Percentiles rank a stretch among this genome's conserved stretches.
Evolutionary conservation across 2,888 invertebrate genomes (phyloP).

Genomic region (Melikaiella ostensackeni): DNA sequence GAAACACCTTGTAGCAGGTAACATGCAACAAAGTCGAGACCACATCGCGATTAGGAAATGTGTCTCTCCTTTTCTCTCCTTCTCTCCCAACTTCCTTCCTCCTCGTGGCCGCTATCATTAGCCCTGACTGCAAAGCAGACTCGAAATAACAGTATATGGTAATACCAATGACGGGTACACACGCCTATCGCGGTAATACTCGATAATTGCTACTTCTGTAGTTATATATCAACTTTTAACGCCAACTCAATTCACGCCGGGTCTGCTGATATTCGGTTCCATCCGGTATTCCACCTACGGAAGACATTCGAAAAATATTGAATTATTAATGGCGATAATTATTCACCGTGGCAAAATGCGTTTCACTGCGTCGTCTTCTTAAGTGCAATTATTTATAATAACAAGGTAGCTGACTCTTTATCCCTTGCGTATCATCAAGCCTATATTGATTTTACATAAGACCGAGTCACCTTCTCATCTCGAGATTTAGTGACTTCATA

Average conservation of each 20-base stretch:
- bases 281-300: conserved; percentile 9
- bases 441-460: conserved; percentile 24
- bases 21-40: background rate
- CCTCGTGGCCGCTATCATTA: conserved; percentile 59
- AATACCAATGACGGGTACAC: conserved; percentile 62
- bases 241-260: conserved; percentile 29
- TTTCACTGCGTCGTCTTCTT: conserved; percentile 19
- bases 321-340: conserved; percentile 34
- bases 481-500: conserved; percentile 9
- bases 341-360: conserved; percentile 8
- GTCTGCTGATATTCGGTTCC: conserved; percentile 27
- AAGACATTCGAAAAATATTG: conserved; percentile 33
- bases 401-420: conserved; percentile 8
- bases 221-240: conserved; percentile 58
- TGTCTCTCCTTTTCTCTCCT: conserved; percentile 11
- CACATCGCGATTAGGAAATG: background rate
- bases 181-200: conserved; percentile 63
- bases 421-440: background rate
- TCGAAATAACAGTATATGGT: conserved; percentile 65
- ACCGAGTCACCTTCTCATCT: conserved; percentile 27
- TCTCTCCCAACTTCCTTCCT: background rate
- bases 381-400: conserved; percentile 25
- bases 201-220: conserved; percentile 63
- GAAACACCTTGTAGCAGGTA: background rate
- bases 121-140: conserved; percentile 57